Conservation (phyloP, 2,113 vertebrate genomes). For the Nansenia antarctica region DNA sequence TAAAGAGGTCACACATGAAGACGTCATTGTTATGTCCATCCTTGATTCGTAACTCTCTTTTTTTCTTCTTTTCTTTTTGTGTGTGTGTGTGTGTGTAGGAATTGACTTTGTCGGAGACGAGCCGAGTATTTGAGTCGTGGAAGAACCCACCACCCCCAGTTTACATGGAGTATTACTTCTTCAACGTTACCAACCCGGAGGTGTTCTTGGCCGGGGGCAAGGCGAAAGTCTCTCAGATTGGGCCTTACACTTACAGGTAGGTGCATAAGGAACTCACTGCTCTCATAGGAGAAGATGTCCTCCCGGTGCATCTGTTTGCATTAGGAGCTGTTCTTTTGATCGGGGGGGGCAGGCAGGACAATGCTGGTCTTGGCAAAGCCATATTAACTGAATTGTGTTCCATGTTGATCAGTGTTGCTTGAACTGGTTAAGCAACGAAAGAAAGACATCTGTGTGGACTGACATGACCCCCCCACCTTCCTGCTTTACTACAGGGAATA, state of each 20-base stretch:
- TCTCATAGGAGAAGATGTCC: background rate
- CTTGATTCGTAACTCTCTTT: constrained; percentile 1
- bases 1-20: background rate
- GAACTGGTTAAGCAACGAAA: background rate
- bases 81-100: no score
- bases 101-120: constrained; percentile 85
- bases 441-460: constrained; percentile 27
- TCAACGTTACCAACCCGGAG: constrained; percentile 91
- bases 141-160: constrained; percentile 89
- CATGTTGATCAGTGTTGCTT: background rate
- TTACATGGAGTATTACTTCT: constrained; percentile 96
- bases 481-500: constrained; percentile 80
- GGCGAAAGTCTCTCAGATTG: constrained; percentile 85
- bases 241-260: constrained; percentile 95
- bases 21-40: background rate
- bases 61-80: background rate
- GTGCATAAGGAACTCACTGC: background rate
- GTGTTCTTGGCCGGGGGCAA: constrained; percentile 84
- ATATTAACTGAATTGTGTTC: background rate
- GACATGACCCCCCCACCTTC: background rate
- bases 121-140: constrained; percentile 86
- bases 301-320: background rate
- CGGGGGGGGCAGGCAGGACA: background rate
- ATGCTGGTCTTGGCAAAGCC: background rate
- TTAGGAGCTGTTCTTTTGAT: background rate